phyloP scores from a whole-genome alignment of 2,888 invertebrate species.

The Ophion costatus region DNA sequence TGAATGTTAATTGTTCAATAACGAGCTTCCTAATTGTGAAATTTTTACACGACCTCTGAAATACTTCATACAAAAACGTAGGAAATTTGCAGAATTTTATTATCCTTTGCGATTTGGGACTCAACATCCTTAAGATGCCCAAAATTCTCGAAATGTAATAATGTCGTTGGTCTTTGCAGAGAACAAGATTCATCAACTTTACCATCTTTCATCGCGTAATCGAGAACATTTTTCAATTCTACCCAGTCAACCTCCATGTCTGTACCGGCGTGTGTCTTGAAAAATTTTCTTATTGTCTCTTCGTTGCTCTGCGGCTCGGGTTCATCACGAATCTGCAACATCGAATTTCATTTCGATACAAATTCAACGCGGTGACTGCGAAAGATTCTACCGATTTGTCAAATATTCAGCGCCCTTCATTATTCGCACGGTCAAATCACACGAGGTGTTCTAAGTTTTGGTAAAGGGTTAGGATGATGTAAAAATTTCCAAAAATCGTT shows the following conservation, averaged over 20 bases:
- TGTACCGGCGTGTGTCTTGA: constrained; percentile 93
- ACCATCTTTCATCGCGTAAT: constrained; percentile 95
- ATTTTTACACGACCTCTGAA: too few relatives aligned
- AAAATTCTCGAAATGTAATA: not conserved
- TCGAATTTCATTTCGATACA: constrained; percentile 20
- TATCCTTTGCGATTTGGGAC: too few relatives aligned
- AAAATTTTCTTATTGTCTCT: constrained; percentile 90
- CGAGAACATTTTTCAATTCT: constrained; percentile 95
- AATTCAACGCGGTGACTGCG: not conserved
- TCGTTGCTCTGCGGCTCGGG: constrained; percentile 81
- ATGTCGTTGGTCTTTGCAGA: not conserved
- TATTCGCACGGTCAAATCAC: not conserved
- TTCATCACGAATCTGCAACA: constrained; percentile 77
- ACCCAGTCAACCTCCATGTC: constrained; percentile 97
- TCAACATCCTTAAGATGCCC: too few relatives aligned
- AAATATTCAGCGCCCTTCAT: not conserved
- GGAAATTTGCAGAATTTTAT: too few relatives aligned
- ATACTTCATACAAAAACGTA: too few relatives aligned
- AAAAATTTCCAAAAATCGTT: too few relatives aligned
- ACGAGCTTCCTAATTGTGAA: too few relatives aligned
- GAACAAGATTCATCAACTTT: constrained; percentile 70
- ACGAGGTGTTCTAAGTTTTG: constrained; percentile 40
- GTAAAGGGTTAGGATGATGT: not conserved
- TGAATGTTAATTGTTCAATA: too few relatives aligned
- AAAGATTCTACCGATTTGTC: not conserved